Base-by-base conservation (phyloP, 2,797 vertebrate species). In the Leontocebus nigricollis region DNA sequence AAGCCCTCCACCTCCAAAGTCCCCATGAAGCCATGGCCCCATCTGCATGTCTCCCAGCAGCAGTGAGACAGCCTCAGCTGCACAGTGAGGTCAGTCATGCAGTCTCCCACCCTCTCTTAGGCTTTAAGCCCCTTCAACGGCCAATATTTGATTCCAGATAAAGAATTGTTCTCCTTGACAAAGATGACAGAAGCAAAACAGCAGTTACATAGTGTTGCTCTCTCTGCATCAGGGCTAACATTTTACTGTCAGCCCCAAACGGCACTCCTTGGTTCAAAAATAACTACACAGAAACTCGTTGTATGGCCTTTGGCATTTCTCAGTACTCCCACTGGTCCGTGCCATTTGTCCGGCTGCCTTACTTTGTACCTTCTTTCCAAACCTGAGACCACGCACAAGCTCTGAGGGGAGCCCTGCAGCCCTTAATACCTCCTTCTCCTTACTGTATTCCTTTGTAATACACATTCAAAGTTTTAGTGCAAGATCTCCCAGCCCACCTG, bases 61-160 rank as follows among this genome's bases (percentile, higher is more conserved):
- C 3, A 0, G 5, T 5, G 36, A 15, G 26, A 13, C 52, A n/a
- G 55, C 41, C 44, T 73, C 39, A 33, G 27, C 27, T 3, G 2
- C 48, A 83, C 22, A 48, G 89, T 2, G 1, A 50, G 46, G 19
- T 11, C 70, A 17, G 10, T 48, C 89, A 27, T 2, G 14, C 2
- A 0, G 12, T 44, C 33, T 61, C n/a, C 39, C 33, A 14, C 19
- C n/a, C 15, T 36, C 8, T 14, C 30, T 93, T 4, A 73, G 27
- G 26, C 36, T 85, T 88, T 50, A 41, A 61, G 2, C 11, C 46
- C 50, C n/a, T 90, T 33, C 7, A 5, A 33, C 2, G 4, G 26
- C 44, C 84, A 57, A 27, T 46, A 55, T 22, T n/a, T 80, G 72
- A 76, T 73, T 96, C 76, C 70, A 61, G 76, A 80, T 88, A 72